A percentile compares a stretch with the other conserved stretches of the same genome.
phyloP scores from a whole-genome alignment of 1,140 invertebrate species.

The Whitmania pigra region DNA sequence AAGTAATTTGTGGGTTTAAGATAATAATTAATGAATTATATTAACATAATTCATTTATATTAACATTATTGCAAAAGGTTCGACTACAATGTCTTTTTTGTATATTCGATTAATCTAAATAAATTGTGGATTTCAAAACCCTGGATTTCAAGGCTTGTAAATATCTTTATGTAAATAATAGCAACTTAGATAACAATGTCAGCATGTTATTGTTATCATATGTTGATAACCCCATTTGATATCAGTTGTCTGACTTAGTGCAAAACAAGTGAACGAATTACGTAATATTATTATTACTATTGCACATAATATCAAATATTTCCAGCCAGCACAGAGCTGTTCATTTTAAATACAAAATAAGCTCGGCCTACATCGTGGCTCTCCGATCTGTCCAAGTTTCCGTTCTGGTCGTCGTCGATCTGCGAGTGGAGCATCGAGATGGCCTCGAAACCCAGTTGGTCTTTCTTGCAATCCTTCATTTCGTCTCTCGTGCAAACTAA shows the following conservation, averaged over 20 bases:
- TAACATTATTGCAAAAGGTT: too few relatives aligned
- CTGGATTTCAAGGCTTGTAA: too few relatives aligned
- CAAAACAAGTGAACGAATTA: neutral
- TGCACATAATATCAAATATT: neutral
- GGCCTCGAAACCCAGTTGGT: constrained; percentile 71
- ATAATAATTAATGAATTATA: too few relatives aligned
- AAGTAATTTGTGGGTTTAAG: too few relatives aligned
- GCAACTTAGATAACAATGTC: too few relatives aligned
- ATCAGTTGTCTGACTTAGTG: neutral
- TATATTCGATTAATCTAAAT: too few relatives aligned
- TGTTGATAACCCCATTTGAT: neutral
- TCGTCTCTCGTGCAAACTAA: constrained; percentile 27
- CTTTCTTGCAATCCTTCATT: constrained; percentile 37
- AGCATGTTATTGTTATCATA: too few relatives aligned
- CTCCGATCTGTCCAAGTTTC: constrained; percentile 81
- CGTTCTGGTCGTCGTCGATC: constrained; percentile 84
- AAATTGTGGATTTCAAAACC: too few relatives aligned
- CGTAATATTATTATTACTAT: neutral
- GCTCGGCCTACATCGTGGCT: constrained; percentile 70
- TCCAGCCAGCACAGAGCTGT: neutral
- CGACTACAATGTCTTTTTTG: too few relatives aligned
- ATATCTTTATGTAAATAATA: too few relatives aligned
- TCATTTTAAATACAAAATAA: neutral
- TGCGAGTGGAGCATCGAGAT: constrained; percentile 73
- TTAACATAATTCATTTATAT: too few relatives aligned